Percentiles rank a stretch among this genome's conserved stretches.
Evolutionary conservation across 2,113 vertebrate genomes (phyloP).

Genomic region (Corapipo altera): DNA sequence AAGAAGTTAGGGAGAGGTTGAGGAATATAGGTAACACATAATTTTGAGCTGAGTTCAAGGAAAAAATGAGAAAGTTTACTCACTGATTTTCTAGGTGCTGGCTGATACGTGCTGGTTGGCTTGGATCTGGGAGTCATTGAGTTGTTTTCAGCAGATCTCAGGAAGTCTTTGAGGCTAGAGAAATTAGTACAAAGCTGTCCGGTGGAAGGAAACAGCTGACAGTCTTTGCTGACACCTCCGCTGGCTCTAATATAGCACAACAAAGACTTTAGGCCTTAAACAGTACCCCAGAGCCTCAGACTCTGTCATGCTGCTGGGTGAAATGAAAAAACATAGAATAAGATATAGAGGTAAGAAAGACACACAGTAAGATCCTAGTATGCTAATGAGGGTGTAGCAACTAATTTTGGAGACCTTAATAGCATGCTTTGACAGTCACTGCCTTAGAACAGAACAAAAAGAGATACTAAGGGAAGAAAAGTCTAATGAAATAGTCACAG

Average conservation of each 20-base stretch:
- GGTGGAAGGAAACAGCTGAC: background rate
- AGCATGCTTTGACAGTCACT: background rate
- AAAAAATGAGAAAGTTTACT: background rate
- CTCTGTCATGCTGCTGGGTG: background rate
- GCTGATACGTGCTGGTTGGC: fast-evolving
- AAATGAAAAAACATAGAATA: background rate
- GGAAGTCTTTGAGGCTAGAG: background rate
- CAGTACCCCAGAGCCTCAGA: background rate
- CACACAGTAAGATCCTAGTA: background rate
- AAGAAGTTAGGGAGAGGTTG: background rate
- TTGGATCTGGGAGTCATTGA: background rate
- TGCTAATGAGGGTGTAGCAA: background rate
- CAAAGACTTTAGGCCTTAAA: background rate
- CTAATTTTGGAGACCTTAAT: background rate
- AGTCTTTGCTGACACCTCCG: background rate
- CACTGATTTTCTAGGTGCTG: background rate
- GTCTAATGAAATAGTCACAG: background rate
- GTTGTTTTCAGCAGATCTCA: background rate
- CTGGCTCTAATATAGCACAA: background rate
- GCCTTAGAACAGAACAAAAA: background rate
- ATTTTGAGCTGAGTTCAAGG: background rate
- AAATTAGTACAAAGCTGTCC: background rate
- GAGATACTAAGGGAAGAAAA: background rate
- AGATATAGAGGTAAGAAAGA: background rate
- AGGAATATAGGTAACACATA: background rate